phyloP scores from a whole-genome alignment of 2,888 invertebrate genomes.

The Harpalus rubripes region DNA sequence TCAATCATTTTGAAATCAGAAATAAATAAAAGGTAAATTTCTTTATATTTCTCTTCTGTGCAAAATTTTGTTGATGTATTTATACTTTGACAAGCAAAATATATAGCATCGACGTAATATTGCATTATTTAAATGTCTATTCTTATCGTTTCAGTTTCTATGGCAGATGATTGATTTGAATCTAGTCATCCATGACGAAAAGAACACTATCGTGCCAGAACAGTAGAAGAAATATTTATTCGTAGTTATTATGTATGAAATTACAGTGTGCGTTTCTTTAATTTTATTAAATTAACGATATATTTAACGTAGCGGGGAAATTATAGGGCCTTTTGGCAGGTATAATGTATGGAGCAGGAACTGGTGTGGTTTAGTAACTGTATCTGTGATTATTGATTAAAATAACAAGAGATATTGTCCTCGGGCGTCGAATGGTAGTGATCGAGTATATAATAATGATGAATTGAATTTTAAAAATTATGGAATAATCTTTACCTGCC shows the following conservation, averaged over 20 bases:
- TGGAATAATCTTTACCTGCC: slow-evolving; percentile 55
- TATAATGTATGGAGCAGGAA: slow-evolving; percentile 57
- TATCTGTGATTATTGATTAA: slow-evolving; percentile 62
- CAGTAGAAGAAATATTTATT: slow-evolving; percentile 44
- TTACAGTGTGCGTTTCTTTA: slow-evolving; percentile 44
- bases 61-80: too few relatives aligned
- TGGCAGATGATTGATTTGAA: neutral
- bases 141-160: slow-evolving; percentile 14
- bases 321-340: slow-evolving; percentile 34
- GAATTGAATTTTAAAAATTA: slow-evolving; percentile 54
- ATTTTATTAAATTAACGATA: slow-evolving; percentile 55
- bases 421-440: slow-evolving; percentile 42
- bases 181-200: slow-evolving; percentile 32
- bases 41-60: too few relatives aligned
- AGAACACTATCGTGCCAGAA: slow-evolving; percentile 16
- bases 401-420: slow-evolving; percentile 55
- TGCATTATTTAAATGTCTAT: neutral
- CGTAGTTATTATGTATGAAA: slow-evolving; percentile 19
- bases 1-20: too few relatives aligned
- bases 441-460: slow-evolving; percentile 52
- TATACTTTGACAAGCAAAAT: neutral
- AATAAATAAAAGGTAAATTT: too few relatives aligned
- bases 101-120: neutral
- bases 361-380: slow-evolving; percentile 58
- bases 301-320: slow-evolving; percentile 29